These are phyloP conservation scores for Myiotriccus ornatus DNA, from an alignment of 2,797 vertebrate species.

Conservation along the genomic window DNA sequence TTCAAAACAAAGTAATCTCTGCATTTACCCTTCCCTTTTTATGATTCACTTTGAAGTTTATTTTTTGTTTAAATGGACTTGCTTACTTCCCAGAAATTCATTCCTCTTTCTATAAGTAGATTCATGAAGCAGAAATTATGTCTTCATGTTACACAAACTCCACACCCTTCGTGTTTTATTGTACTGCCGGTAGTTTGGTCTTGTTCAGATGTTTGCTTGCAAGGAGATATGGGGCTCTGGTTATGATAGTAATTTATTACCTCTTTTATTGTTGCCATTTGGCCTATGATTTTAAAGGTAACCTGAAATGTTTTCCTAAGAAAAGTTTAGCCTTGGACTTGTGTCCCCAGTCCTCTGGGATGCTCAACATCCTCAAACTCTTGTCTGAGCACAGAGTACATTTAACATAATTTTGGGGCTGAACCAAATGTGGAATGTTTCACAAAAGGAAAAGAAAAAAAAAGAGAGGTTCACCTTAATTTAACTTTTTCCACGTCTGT, in stretches of 20 bases:
- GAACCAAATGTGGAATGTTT: neutral
- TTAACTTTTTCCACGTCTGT: neutral
- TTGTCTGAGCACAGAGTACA: neutral
- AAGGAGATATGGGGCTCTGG: neutral
- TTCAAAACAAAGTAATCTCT: conserved; percentile 34
- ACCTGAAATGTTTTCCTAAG: neutral
- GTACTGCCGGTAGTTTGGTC: conserved; percentile 10
- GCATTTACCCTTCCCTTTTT: conserved; percentile 22
- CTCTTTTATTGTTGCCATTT: conserved; percentile 33
- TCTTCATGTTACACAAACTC: conserved; percentile 24
- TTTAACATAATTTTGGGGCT: neutral
- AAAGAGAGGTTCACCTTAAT: neutral
- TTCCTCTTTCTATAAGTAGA: conserved; percentile 70
- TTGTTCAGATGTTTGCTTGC: conserved; percentile 17
- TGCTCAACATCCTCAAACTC: neutral
- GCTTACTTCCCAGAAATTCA: conserved; percentile 62
- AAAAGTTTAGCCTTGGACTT: neutral
- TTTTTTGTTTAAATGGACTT: conserved; percentile 57
- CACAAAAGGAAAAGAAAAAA: neutral
- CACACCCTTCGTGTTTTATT: conserved; percentile 49
- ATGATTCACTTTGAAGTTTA: conserved; percentile 53
- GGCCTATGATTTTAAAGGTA: conserved; percentile 19
- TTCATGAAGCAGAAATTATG: conserved; percentile 43
- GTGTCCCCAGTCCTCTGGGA: neutral
- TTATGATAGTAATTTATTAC: conserved; percentile 39